A percentile compares a stretch with the other conserved stretches of the same genome.
Conservation (phyloP, 1,140 invertebrate species). For the Achroia grisella region DNA sequence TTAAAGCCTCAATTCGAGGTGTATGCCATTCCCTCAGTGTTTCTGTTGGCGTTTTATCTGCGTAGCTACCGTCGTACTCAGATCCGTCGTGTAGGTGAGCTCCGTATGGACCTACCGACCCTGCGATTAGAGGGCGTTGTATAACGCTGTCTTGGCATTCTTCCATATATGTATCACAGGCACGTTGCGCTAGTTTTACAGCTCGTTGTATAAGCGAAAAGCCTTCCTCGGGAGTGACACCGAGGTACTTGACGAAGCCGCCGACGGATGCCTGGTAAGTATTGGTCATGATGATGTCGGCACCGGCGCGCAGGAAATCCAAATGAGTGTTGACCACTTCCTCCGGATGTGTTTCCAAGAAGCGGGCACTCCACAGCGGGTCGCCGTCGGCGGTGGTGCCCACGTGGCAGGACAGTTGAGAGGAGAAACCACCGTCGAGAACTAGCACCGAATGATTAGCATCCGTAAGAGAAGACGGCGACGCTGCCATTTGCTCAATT, state of each 20-base stretch:
- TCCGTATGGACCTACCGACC: slow-evolving; percentile 93
- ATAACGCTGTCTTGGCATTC: slow-evolving; percentile 50
- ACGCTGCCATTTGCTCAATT: too few relatives aligned
- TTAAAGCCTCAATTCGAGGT: slow-evolving; percentile 81
- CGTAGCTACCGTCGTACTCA: slow-evolving; percentile 91
- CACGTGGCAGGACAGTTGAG: slow-evolving; percentile 81
- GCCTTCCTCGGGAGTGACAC: slow-evolving; percentile 76
- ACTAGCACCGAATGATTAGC: slow-evolving; percentile 55
- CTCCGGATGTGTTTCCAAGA: slow-evolving; percentile 80
- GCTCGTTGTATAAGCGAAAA: slow-evolving; percentile 80
- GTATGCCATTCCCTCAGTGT: slow-evolving; percentile 86
- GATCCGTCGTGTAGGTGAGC: slow-evolving; percentile 90
- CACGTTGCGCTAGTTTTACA: slow-evolving; percentile 79
- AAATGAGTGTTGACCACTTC: slow-evolving; percentile 84
- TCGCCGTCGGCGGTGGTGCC: slow-evolving; percentile 78
- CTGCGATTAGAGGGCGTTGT: slow-evolving; percentile 77
- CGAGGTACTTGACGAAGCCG: slow-evolving; percentile 83
- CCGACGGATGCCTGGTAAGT: slow-evolving; percentile 91
- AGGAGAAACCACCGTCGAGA: slow-evolving; percentile 86
- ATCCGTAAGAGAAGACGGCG: too few relatives aligned
- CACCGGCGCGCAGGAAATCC: slow-evolving; percentile 85
- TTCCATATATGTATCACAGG: slow-evolving; percentile 72
- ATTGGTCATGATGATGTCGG: slow-evolving; percentile 88
- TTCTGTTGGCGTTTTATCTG: slow-evolving; percentile 75
- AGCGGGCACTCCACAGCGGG: slow-evolving; percentile 87